A percentile compares a stretch with the other conserved stretches of the same genome.
phyloP scores from a whole-genome alignment of 1,140 invertebrate genomes.

The Plutomurus gul region DNA sequence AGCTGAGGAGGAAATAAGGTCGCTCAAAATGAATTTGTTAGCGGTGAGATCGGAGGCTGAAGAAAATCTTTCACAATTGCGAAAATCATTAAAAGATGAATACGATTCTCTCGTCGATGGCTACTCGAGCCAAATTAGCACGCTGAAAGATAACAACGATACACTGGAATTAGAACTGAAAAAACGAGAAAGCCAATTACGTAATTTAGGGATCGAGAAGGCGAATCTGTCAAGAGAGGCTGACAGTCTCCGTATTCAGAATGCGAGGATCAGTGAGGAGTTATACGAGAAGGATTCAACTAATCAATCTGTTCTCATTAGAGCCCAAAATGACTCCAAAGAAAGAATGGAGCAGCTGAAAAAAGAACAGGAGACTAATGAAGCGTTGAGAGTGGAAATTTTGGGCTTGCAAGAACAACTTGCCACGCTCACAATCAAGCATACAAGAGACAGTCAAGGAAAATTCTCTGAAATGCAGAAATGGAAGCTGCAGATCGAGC shows the following conservation, averaged over 20 bases:
- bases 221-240: background rate
- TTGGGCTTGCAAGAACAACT: constrained; percentile 42
- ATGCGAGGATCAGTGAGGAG: background rate
- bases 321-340: constrained; percentile 44
- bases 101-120: constrained; percentile 10
- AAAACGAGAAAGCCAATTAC: background rate
- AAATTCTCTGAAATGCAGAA: constrained; percentile 38
- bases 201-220: constrained; percentile 1
- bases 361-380: constrained; percentile 48
- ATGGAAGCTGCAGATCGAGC: constrained; percentile 42
- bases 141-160: background rate
- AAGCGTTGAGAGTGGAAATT: constrained; percentile 36
- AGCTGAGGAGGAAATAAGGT: constrained; percentile 47
- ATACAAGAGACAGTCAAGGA: constrained; percentile 30
- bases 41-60: constrained; percentile 41
- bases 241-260: background rate
- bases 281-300: constrained; percentile 32
- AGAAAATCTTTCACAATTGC: constrained; percentile 27
- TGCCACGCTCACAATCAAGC: constrained; percentile 37
- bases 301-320: constrained; percentile 26
- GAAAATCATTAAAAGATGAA: constrained; percentile 37
- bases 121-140: constrained; percentile 36
- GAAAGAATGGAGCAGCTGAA: constrained; percentile 39
- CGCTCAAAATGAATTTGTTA: constrained; percentile 32
- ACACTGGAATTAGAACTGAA: background rate